Percentiles rank a stretch among this genome's conserved stretches.
These are phyloP conservation scores for Trissolcus brochymenae DNA, from an alignment of 2,888 invertebrate genomes.

Conservation along the genomic window DNA sequence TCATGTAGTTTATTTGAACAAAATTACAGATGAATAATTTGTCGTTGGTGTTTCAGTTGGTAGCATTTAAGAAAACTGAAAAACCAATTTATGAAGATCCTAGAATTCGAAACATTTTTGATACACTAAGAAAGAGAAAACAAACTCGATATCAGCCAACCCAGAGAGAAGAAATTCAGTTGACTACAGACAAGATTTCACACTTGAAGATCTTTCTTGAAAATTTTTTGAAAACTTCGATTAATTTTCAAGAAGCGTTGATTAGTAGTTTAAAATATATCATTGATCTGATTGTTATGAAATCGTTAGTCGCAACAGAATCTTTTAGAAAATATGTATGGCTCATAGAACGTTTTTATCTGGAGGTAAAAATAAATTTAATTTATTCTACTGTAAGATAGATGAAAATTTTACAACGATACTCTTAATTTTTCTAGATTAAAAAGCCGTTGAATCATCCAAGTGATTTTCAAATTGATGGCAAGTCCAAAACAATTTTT, in stretches of 20 bases:
- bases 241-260: not conserved
- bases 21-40: not conserved
- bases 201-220: not conserved
- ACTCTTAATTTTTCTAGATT: not conserved
- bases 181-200: not conserved
- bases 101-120: slow-evolving; percentile 1
- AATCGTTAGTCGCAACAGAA: not conserved
- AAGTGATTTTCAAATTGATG: not conserved
- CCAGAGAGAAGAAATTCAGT: not conserved
- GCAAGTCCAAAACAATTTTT: not conserved
- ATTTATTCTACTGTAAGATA: not conserved
- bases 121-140: not conserved
- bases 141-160: not conserved
- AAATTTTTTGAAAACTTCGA: not conserved
- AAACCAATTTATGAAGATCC: slow-evolving; percentile 2
- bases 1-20: not conserved
- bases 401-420: not conserved
- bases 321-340: not conserved
- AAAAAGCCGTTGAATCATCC: not conserved
- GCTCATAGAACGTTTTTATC: not conserved
- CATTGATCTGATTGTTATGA: not conserved
- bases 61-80: not conserved
- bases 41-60: not conserved
- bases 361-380: not conserved
- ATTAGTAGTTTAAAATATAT: not conserved